A percentile compares a stretch with the other conserved stretches of the same genome.
Conservation (phyloP, 1,140 invertebrate genomes). For the Drosophila murphyi region DNA sequence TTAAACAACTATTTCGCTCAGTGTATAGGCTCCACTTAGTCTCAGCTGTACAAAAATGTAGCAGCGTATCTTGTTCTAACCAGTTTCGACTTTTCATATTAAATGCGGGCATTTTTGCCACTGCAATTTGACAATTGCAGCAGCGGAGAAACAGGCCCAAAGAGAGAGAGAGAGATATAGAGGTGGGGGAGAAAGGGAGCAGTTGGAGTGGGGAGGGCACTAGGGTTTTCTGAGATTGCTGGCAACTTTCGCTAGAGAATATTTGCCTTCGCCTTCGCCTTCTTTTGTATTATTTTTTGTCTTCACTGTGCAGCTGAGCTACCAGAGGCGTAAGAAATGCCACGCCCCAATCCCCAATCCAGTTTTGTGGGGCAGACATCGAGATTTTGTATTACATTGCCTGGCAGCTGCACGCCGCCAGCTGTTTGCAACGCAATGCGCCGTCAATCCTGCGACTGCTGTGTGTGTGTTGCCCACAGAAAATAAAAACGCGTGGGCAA, state of each 20-base stretch:
- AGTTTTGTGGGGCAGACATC: constrained; percentile 49
- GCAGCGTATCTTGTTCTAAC: constrained; percentile 27
- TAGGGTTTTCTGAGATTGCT: neutral
- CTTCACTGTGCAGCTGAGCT: constrained; percentile 53
- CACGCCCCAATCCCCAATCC: constrained; percentile 66
- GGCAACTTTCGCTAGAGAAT: constrained; percentile 65
- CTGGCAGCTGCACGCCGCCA: constrained; percentile 39
- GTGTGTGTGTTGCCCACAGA: constrained; percentile 18
- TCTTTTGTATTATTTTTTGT: constrained; percentile 13
- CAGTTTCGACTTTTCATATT: constrained; percentile 44
- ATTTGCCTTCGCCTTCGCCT: constrained; percentile 28
- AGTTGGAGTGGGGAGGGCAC: neutral
- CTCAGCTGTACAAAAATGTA: neutral
- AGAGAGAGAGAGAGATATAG: neutral
- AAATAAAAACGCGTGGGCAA: constrained; percentile 29
- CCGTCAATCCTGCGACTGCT: constrained; percentile 41
- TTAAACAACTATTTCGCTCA: constrained; percentile 13
- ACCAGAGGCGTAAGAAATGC: constrained; percentile 27
- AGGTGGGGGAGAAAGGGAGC: neutral
- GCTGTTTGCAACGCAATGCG: constrained; percentile 16
- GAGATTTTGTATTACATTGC: constrained; percentile 2
- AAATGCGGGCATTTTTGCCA: neutral
- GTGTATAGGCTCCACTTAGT: constrained; percentile 13
- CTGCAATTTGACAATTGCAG: neutral
- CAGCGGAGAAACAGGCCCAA: neutral